A percentile compares a stretch with the other conserved stretches of the same genome.
Evolutionary conservation across 2,113 vertebrate genomes (phyloP).

Genomic region (Pteruthius melanotis): DNA sequence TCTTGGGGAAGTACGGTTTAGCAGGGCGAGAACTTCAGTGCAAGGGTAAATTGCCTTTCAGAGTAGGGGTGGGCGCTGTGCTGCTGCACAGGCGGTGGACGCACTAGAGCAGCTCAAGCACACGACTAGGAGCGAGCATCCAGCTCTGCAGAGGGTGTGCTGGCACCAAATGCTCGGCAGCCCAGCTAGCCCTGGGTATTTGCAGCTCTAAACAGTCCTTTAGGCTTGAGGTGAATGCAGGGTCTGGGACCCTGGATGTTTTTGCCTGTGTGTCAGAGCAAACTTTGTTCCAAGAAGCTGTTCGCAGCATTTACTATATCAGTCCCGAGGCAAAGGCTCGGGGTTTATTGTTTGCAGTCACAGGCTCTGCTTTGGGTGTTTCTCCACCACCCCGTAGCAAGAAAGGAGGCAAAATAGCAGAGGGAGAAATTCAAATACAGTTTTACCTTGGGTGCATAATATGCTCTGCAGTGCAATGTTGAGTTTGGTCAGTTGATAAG

Average conservation of each 20-base stretch:
- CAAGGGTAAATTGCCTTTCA: not conserved
- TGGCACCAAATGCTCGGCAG: not conserved
- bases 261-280: not conserved
- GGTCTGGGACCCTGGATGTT: not conserved
- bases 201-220: not conserved
- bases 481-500: not conserved
- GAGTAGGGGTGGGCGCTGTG: not conserved
- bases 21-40: not conserved
- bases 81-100: not conserved
- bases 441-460: not conserved
- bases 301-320: not conserved
- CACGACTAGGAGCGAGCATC: not conserved
- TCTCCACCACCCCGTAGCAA: not conserved
- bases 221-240: not conserved
- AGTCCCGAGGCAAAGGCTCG: not conserved
- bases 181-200: not conserved
- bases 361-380: conserved; percentile 1
- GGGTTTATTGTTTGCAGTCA: conserved; percentile 57
- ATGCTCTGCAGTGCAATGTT: not conserved
- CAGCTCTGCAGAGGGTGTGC: not conserved
- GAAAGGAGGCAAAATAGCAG: not conserved
- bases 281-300: conserved; percentile 52
- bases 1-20: not conserved
- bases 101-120: not conserved
- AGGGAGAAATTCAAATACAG: not conserved